These are phyloP conservation scores for Trematomus bernacchii DNA, from an alignment of 2,797 vertebrate genomes.

Conservation along the genomic window DNA sequence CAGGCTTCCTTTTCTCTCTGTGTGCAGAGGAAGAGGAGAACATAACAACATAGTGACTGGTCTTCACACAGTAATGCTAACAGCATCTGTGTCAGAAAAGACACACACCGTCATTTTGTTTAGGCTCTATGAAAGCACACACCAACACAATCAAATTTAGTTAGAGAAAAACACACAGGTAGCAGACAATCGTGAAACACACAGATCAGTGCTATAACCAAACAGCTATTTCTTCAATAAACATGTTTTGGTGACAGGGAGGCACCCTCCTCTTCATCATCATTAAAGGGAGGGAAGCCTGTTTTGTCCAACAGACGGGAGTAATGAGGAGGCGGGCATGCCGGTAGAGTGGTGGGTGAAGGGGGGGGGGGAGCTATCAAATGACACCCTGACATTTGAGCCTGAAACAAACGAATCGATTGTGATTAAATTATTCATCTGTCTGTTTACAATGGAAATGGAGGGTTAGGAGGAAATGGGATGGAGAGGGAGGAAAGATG, in stretches of 20 bases:
- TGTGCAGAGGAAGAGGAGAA: conserved; percentile 54
- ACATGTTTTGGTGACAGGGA: conserved; percentile 27
- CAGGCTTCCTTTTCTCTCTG: conserved; percentile 52
- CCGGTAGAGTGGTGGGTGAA: background rate
- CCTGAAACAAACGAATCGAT: conserved; percentile 79
- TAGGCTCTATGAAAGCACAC: background rate
- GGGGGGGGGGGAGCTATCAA: conserved; percentile 61
- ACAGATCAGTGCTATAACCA: conserved; percentile 52
- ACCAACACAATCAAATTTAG: background rate
- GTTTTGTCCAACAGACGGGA: conserved; percentile 28
- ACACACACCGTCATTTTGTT: conserved; percentile 10
- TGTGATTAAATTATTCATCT: conserved; percentile 79
- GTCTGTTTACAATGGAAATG: conserved; percentile 71
- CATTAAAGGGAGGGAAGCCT: conserved; percentile 48
- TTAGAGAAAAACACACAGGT: conserved; percentile 24
- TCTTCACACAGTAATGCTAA: conserved; percentile 46
- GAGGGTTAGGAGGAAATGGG: conserved; percentile 26
- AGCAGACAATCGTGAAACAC: conserved; percentile 36
- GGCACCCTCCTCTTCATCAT: conserved; percentile 49
- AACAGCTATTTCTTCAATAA: conserved; percentile 52
- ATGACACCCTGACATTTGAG: conserved; percentile 83
- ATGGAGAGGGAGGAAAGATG: background rate
- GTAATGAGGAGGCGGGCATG: conserved; percentile 56
- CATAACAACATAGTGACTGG: conserved; percentile 57
- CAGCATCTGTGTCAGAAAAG: conserved; percentile 25